Base-by-base conservation (phyloP, 2,888 invertebrate genomes). In the Tromatobia lineatoria region DNA sequence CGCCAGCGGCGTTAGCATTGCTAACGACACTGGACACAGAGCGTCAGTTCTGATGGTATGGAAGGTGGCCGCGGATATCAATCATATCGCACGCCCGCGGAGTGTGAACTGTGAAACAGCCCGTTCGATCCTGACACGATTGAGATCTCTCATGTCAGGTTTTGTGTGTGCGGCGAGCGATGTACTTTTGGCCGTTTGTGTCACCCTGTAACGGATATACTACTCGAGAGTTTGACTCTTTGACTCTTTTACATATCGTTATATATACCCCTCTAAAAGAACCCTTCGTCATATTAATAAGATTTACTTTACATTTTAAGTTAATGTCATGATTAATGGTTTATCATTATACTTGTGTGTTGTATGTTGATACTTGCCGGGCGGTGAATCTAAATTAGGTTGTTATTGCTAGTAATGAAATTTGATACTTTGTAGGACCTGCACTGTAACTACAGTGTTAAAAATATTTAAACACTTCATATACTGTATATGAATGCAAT, bases 1-100 rank as follows among this genome's bases (percentile, higher is more conserved):
- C 54, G 42, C 25, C 11, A 54, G 1, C 23, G 59, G 10, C 25
- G 59, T 59, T 23, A 29, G 18, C 57, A 6, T 89, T 88, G 88
- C 88, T 87, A 91, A 89, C 89, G 87, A 90, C 85, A 74, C 59
- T 73, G 78, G 25, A 25, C 25, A 25, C 13, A 25, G 57, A 57
- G 7, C 20, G 20, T 50, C n/a, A 25, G 57, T 15, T 57, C 23
- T 2, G 57, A 25, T 15, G 57, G 57, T 23, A n/a, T 23, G 50
- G 74, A 70, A 75, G 74, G 74, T 79, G 67, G 29, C 54, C 69
- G 66, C 73, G 78, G 67, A 54, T 82, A 82, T 82, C 82, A 78
- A 82, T 82, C 78, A 82, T 74, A 79, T 78, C 78, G 78, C 71
- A 54, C 78, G 61, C 67, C 50, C 74, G 64, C 74, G 61, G 73